A percentile compares a stretch with the other conserved stretches of the same genome.
Conservation (phyloP, 2,888 invertebrate species). For the Trichacis sp. region DNA sequence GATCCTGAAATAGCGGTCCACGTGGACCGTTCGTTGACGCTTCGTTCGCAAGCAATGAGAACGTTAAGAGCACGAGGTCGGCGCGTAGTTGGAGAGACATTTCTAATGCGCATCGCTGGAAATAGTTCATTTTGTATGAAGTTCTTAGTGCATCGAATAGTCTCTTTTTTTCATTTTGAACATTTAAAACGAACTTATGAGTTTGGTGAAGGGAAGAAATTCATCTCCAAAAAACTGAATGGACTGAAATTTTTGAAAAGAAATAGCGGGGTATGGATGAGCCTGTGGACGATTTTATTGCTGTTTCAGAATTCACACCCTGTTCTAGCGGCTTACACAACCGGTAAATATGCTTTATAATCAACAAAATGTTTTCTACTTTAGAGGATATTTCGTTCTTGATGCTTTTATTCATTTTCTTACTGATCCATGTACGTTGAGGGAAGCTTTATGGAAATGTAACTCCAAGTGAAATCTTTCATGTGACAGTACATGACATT, state of each 20-base stretch:
- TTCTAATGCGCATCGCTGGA: neutral
- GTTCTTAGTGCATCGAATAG: neutral
- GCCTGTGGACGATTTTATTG: constrained; percentile 51
- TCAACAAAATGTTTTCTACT: too few relatives aligned
- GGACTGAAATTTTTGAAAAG: constrained; percentile 32
- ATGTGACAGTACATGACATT: too few relatives aligned
- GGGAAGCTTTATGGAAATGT: too few relatives aligned
- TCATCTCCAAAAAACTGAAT: neutral
- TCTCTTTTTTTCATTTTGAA: neutral
- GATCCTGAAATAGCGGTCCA: constrained; percentile 45
- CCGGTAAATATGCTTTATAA: constrained; percentile 51
- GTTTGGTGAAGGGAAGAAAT: constrained; percentile 23
- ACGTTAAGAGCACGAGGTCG: constrained; percentile 9
- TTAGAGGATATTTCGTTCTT: too few relatives aligned
- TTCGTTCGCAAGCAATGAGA: constrained; percentile 23
- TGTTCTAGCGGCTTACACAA: constrained; percentile 60
- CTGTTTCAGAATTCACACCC: constrained; percentile 52
- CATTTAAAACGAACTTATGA: constrained; percentile 15
- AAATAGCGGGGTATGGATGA: constrained; percentile 48
- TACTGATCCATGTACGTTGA: too few relatives aligned
- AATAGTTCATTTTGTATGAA: neutral
- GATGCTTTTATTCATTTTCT: too few relatives aligned
- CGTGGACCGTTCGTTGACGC: constrained; percentile 27
- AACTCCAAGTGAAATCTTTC: too few relatives aligned
- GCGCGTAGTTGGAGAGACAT: neutral